A percentile compares a stretch with the other conserved stretches of the same genome.
Evolutionary conservation across 2,888 invertebrate species (phyloP).

Genomic region (Gandaritis pyraliata): DNA sequence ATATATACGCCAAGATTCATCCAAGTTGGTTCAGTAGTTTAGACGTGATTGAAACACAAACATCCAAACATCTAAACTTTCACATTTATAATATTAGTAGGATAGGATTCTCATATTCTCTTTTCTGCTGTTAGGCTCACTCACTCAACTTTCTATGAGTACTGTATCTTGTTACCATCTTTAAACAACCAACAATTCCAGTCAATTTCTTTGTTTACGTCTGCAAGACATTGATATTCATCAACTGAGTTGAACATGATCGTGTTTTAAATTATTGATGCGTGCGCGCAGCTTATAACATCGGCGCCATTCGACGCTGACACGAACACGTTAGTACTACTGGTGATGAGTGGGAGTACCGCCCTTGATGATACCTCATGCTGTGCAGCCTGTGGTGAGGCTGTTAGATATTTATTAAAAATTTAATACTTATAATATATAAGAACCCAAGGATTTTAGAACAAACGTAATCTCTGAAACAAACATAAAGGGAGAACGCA

Average conservation of each 20-base stretch:
- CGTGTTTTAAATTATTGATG: constrained; percentile 51
- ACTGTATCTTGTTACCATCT: not conserved
- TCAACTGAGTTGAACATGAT: constrained; percentile 45
- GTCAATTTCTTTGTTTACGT: constrained; percentile 48
- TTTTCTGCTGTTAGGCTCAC: too few species aligned
- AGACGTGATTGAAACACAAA: too few species aligned
- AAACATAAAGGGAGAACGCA: too few species aligned
- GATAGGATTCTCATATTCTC: too few species aligned
- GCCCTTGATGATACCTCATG: constrained; percentile 50
- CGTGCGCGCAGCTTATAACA: constrained; percentile 51
- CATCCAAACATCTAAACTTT: too few species aligned
- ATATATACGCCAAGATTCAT: too few species aligned
- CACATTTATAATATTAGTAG: too few species aligned
- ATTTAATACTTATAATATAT: not conserved
- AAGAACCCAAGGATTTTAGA: not conserved
- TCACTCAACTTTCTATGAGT: not conserved
- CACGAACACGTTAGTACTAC: constrained; percentile 38
- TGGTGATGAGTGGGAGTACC: constrained; percentile 52
- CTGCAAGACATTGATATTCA: constrained; percentile 53
- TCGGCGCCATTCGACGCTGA: constrained; percentile 44
- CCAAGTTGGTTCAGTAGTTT: too few species aligned
- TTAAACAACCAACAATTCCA: constrained; percentile 4
- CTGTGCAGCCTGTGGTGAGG: constrained; percentile 37
- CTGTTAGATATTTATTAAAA: constrained; percentile 47
- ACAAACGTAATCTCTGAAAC: too few species aligned